These are phyloP conservation scores for Takifugu rubripes DNA, from an alignment of 2,797 vertebrate genomes.

Conservation along the genomic window DNA sequence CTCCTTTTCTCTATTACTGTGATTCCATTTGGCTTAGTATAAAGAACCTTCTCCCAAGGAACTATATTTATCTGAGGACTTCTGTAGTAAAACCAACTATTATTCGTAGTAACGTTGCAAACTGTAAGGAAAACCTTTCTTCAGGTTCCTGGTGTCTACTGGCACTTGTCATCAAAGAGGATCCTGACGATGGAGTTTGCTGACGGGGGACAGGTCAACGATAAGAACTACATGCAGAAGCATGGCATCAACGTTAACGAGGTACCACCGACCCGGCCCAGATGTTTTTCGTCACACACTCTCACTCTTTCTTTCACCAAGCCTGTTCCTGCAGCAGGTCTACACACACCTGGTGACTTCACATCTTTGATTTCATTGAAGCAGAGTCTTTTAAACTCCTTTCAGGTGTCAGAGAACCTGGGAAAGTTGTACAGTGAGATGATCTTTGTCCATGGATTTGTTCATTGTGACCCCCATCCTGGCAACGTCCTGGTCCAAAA, in stretches of 20 bases:
- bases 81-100: too few relatives aligned
- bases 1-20: too few relatives aligned
- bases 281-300: too few relatives aligned
- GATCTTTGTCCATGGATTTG: constrained; percentile 96
- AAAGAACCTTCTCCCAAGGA: too few relatives aligned
- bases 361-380: not conserved
- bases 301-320: too few relatives aligned
- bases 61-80: too few relatives aligned
- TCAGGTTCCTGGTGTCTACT: constrained; percentile 90
- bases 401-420: constrained; percentile 88
- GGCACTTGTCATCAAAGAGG: constrained; percentile 90
- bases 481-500: constrained; percentile 92
- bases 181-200: constrained; percentile 95
- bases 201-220: constrained; percentile 93
- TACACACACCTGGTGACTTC: too few relatives aligned
- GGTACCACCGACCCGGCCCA: constrained; percentile 64
- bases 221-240: constrained; percentile 86
- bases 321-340: too few relatives aligned
- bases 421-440: constrained; percentile 96
- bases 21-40: too few relatives aligned
- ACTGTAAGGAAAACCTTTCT: not conserved
- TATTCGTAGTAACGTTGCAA: too few relatives aligned
- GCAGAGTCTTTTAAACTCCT: not conserved
- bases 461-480: constrained; percentile 96
- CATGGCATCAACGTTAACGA: constrained; percentile 88